A percentile compares a stretch with the other conserved stretches of the same genome.
Conservation (phyloP, 1,140 invertebrate genomes). For the Macrosteles quadrilineatus region DNA sequence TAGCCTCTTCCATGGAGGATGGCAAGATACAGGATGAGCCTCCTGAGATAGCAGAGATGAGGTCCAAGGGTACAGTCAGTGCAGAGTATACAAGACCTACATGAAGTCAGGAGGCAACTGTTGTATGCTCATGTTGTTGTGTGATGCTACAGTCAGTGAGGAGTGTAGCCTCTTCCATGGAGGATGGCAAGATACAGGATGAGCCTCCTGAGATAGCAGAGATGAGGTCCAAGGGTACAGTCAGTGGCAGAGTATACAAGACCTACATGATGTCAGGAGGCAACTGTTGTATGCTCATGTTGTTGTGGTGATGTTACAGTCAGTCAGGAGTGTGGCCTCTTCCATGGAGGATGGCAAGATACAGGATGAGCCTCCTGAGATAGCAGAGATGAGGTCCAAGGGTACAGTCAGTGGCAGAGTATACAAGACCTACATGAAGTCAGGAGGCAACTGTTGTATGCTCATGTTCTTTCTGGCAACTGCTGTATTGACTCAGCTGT, state of each 20-base stretch:
- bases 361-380: too few relatives aligned
- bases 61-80: constrained; percentile 47
- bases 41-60: constrained; percentile 34
- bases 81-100: constrained; percentile 67
- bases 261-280: constrained; percentile 70
- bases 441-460: too few relatives aligned
- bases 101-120: constrained; percentile 61
- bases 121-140: too few relatives aligned
- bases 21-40: constrained; percentile 23
- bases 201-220: constrained; percentile 37
- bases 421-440: too few relatives aligned
- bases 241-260: constrained; percentile 59
- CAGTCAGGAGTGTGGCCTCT: too few relatives aligned
- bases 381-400: too few relatives aligned
- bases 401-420: too few relatives aligned
- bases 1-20: constrained; percentile 37
- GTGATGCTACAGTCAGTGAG: constrained; percentile 26
- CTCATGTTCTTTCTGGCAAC: constrained; percentile 59
- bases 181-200: constrained; percentile 23
- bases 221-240: constrained; percentile 45
- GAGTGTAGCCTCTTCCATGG: constrained; percentile 40
- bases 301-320: too few relatives aligned
- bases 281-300: too few relatives aligned
- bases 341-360: too few relatives aligned
- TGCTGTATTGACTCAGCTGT: constrained; percentile 65